Evolutionary conservation across 2,113 vertebrate genomes (phyloP).

Genomic region (Suncus etruscus): DNA sequence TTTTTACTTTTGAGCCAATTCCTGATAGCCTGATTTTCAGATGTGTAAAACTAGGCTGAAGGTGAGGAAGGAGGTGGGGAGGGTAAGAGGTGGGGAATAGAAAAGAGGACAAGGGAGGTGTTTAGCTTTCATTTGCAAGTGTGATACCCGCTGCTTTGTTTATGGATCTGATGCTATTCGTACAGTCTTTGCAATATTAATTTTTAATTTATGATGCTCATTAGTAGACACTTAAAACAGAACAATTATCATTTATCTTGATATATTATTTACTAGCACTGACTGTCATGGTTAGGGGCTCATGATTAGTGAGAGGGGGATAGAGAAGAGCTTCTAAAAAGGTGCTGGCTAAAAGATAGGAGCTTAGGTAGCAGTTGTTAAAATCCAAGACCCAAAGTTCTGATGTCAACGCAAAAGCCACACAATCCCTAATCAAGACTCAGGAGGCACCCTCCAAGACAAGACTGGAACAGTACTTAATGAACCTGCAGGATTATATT

Average conservation of each 20-base stretch:
- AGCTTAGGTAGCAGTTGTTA: slow-evolving; percentile 80
- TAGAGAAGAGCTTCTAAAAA: slow-evolving; percentile 83
- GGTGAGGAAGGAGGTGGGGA: slow-evolving; percentile 53
- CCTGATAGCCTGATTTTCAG: slow-evolving; percentile 75
- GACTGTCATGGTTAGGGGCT: slow-evolving; percentile 94
- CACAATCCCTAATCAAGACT: slow-evolving; percentile 87
- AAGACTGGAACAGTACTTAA: slow-evolving; percentile 89
- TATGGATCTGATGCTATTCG: slow-evolving; percentile 90
- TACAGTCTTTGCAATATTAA: slow-evolving; percentile 95
- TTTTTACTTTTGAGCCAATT: slow-evolving; percentile 83
- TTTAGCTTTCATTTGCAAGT: slow-evolving; percentile 90
- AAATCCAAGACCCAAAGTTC: slow-evolving; percentile 85
- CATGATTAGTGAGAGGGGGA: slow-evolving; percentile 88
- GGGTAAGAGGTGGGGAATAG: slow-evolving; percentile 43
- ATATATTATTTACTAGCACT: slow-evolving; percentile 99
- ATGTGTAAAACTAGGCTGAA: slow-evolving; percentile 55
- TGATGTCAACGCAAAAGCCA: slow-evolving; percentile 85
- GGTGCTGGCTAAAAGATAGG: slow-evolving; percentile 75
- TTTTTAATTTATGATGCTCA: slow-evolving; percentile 99
- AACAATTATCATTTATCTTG: slow-evolving; percentile 99
- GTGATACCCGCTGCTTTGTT: slow-evolving; percentile 92
- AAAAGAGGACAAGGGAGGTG: slow-evolving; percentile 76
- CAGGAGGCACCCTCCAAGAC: slow-evolving; percentile 85
- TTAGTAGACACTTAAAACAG: slow-evolving; percentile 95
- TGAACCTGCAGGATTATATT: slow-evolving; percentile 91